phyloP scores from a whole-genome alignment of 2,797 vertebrate species.

The Acrocephalus scirpaceus region DNA sequence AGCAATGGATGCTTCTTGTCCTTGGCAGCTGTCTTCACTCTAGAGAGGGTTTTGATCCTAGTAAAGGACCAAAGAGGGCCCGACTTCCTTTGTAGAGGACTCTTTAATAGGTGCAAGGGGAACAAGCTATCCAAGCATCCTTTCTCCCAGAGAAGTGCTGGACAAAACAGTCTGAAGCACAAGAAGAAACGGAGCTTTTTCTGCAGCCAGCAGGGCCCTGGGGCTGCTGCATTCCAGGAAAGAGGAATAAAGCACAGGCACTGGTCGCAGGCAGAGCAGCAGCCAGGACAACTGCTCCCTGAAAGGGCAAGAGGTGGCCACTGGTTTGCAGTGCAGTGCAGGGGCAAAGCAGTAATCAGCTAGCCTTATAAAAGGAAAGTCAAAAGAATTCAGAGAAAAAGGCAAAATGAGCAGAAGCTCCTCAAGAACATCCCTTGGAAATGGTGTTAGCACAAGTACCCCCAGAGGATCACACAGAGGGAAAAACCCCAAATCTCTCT shows the following conservation, averaged over 20 bases:
- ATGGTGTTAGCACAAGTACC: background rate
- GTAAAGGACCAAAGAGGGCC: background rate
- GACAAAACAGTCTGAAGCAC: background rate
- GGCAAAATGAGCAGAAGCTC: conserved; percentile 23
- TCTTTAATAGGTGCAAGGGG: background rate
- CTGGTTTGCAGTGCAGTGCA: background rate
- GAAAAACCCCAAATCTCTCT: background rate
- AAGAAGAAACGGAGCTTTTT: background rate
- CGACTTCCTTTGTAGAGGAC: background rate
- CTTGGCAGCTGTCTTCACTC: background rate
- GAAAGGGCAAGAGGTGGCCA: background rate
- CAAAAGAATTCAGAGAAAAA: conserved; percentile 10
- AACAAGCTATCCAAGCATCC: background rate
- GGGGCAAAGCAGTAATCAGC: background rate
- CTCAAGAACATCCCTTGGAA: background rate
- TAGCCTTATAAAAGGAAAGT: background rate
- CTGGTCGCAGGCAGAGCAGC: background rate
- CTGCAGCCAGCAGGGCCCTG: background rate
- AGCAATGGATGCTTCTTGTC: background rate
- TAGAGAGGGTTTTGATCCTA: background rate
- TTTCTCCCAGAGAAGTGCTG: background rate
- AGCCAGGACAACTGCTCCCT: background rate
- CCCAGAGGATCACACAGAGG: background rate
- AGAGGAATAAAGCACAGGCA: background rate
- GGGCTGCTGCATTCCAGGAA: background rate